Conservation (phyloP, 1,140 invertebrate genomes). For the Cecropterus lyciades region DNA sequence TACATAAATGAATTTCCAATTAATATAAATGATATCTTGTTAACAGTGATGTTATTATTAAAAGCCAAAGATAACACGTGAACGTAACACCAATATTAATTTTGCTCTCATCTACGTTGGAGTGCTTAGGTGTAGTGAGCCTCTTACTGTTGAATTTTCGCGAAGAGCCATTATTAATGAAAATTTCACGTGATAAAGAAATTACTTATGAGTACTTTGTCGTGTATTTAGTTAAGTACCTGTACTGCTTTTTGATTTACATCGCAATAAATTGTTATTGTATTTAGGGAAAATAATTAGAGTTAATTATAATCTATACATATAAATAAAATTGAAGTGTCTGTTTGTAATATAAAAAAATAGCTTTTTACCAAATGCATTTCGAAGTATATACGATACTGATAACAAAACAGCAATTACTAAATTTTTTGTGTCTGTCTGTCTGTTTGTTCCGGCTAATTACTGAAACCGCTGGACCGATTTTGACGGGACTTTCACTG, state of each 20-base stretch:
- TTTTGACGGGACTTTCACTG: no score
- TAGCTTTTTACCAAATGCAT: no score
- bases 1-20: conserved; percentile 14
- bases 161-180: conserved; percentile 37
- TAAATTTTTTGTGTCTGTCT: no score
- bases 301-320: no score
- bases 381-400: no score
- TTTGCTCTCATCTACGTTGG: conserved; percentile 52
- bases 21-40: conserved; percentile 41
- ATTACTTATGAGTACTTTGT: conserved; percentile 28
- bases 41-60: conserved; percentile 59
- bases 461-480: no score
- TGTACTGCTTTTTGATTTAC: background rate
- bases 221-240: background rate
- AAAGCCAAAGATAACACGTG: conserved; percentile 68
- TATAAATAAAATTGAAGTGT: no score
- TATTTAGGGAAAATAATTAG: no score
- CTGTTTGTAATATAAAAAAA: no score
- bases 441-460: no score
- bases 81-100: conserved; percentile 69
- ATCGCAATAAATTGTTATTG: background rate
- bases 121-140: conserved; percentile 50
- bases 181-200: conserved; percentile 30
- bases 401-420: no score
- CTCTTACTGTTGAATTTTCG: conserved; percentile 49